Evolutionary conservation across 2,113 vertebrate species (phyloP).

Genomic region (Tachysurus vachellii): DNA sequence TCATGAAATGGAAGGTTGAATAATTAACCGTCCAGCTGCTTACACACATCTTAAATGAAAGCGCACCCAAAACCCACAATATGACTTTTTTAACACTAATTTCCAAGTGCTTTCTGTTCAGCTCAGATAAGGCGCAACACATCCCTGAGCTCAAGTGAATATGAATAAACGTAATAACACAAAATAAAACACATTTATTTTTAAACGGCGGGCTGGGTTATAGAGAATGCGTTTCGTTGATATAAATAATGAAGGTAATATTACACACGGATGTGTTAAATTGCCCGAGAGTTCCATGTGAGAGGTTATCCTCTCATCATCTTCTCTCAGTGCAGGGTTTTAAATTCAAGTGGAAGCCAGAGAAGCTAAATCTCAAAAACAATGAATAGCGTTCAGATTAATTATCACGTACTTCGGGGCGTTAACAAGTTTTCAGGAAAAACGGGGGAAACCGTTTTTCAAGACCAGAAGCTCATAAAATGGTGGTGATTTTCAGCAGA

Average conservation of each 20-base stretch:
- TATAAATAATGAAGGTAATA: slow-evolving; percentile 35
- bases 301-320: slow-evolving; percentile 17
- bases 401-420: background rate
- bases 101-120: slow-evolving; percentile 39
- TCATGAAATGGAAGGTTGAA: slow-evolving; percentile 46
- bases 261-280: slow-evolving; percentile 29
- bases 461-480: background rate
- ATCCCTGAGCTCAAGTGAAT: slow-evolving; percentile 26
- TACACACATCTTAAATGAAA: slow-evolving; percentile 50
- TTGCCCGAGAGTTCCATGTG: background rate
- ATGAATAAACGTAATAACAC: slow-evolving; percentile 26
- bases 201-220: slow-evolving; percentile 27
- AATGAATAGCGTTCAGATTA: background rate
- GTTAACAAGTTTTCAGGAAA: background rate
- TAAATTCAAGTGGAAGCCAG: slow-evolving; percentile 16
- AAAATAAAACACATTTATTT: slow-evolving; percentile 32
- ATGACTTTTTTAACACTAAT: slow-evolving; percentile 44
- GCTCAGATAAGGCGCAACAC: slow-evolving; percentile 29
- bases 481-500: background rate
- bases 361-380: slow-evolving; percentile 10
- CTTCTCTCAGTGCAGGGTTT: slow-evolving; percentile 6
- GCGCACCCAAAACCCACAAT: slow-evolving; percentile 18
- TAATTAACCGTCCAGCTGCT: slow-evolving; percentile 54
- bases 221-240: slow-evolving; percentile 26
- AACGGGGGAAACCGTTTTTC: slow-evolving; percentile 2